A percentile compares a stretch with the other conserved stretches of the same genome.
These are phyloP conservation scores for Phalanger gymnotis DNA, from an alignment of 2,797 vertebrate species.

Conservation along the genomic window DNA sequence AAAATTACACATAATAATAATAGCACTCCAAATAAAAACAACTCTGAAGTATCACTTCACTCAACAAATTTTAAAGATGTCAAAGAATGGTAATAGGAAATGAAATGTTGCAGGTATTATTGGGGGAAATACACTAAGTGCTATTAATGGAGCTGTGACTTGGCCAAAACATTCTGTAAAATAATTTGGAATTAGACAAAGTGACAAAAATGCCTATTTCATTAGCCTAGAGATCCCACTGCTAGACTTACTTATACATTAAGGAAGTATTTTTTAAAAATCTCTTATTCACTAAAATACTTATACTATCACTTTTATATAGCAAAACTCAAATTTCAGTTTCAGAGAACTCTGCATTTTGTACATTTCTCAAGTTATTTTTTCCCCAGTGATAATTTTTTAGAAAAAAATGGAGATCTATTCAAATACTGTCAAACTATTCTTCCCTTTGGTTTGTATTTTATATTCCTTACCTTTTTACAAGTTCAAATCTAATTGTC, in stretches of 20 bases:
- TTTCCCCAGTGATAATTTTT: background rate
- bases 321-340: background rate
- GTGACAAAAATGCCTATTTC: too few relatives aligned
- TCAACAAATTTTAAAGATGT: background rate
- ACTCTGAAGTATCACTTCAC: background rate
- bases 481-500: background rate
- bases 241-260: too few relatives aligned
- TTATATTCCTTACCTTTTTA: constrained; percentile 11
- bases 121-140: background rate
- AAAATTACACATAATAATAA: background rate
- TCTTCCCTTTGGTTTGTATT: background rate
- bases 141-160: background rate
- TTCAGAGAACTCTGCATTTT: constrained; percentile 10
- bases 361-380: background rate
- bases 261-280: too few relatives aligned
- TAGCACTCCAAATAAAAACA: background rate
- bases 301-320: too few relatives aligned
- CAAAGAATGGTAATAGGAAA: too few relatives aligned
- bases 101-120: background rate
- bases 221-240: too few relatives aligned
- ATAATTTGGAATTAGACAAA: too few relatives aligned
- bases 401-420: background rate
- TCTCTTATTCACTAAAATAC: too few relatives aligned
- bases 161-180: too few relatives aligned
- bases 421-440: background rate